phyloP scores from a whole-genome alignment of 2,113 vertebrate species.

The Ia io region DNA sequence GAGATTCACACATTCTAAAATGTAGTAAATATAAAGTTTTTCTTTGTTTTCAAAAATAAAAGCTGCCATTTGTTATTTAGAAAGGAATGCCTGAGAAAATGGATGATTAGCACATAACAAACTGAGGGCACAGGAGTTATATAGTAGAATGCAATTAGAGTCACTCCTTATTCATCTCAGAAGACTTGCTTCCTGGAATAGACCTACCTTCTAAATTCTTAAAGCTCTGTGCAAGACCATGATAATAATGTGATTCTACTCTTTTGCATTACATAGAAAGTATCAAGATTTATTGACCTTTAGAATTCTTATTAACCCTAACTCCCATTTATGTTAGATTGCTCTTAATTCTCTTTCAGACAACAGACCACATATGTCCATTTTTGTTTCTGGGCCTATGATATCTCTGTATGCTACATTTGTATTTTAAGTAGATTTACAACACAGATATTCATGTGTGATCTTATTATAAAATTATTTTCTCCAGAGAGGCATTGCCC shows the following conservation, averaged over 20 bases:
- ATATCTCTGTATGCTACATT: background rate
- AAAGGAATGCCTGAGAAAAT: conserved; percentile 27
- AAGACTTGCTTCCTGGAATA: background rate
- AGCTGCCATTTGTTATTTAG: conserved; percentile 7
- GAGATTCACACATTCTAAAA: conserved; percentile 44
- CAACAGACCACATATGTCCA: background rate
- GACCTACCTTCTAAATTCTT: conserved; percentile 11
- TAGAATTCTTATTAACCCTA: conserved; percentile 20
- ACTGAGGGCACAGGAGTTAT: background rate
- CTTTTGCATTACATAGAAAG: conserved; percentile 13
- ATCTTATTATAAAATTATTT: conserved; percentile 40
- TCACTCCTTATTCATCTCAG: background rate
- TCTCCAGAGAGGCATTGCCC: background rate
- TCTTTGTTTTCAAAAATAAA: conserved; percentile 40
- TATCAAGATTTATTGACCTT: background rate
- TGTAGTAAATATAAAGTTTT: background rate
- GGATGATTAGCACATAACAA: background rate
- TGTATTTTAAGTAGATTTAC: conserved; percentile 33
- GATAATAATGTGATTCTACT: background rate
- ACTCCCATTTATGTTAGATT: background rate
- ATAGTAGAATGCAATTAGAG: background rate
- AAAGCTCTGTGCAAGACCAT: background rate
- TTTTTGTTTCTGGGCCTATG: conserved; percentile 17
- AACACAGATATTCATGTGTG: background rate
- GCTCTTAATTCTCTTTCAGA: conserved; percentile 22